A percentile compares a stretch with the other conserved stretches of the same genome.
Evolutionary conservation across 1,140 invertebrate species (phyloP).

Genomic region (Ruditapes philippinarum): DNA sequence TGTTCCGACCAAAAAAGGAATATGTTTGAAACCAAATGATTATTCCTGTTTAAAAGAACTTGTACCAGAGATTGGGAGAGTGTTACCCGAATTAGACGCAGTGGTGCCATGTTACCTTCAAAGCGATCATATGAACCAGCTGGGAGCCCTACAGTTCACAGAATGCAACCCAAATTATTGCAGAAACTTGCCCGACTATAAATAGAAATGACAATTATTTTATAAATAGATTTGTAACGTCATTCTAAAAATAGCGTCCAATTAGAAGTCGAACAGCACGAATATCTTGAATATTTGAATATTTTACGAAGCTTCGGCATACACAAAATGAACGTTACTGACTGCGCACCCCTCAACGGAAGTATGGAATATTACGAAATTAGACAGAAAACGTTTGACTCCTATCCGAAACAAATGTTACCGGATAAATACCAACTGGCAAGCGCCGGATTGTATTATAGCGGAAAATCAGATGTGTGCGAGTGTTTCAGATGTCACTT

Average conservation of each 20-base stretch:
- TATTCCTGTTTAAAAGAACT: not conserved
- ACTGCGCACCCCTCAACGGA: too few relatives aligned
- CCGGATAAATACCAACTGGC: constrained; percentile 26
- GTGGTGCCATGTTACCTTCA: not conserved
- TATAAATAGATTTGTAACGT: not conserved
- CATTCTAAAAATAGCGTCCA: not conserved
- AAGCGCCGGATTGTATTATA: constrained; percentile 20
- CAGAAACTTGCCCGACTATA: not conserved
- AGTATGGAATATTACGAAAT: not conserved
- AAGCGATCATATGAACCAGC: too few relatives aligned
- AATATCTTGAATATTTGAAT: too few relatives aligned
- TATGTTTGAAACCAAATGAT: not conserved
- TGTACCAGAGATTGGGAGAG: not conserved
- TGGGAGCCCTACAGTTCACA: too few relatives aligned
- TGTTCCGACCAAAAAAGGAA: not conserved
- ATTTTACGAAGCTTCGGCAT: too few relatives aligned
- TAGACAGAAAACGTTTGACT: not conserved
- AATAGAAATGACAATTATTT: not conserved
- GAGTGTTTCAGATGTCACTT: constrained; percentile 8
- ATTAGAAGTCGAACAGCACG: too few relatives aligned
- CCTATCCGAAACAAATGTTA: not conserved
- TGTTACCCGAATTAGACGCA: not conserved
- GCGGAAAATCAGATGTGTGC: not conserved
- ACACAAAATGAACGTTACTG: too few relatives aligned
- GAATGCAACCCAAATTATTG: too few relatives aligned